Evolutionary conservation across 1,140 invertebrate species (phyloP).

Genomic region (Ooceraea biroi): DNA sequence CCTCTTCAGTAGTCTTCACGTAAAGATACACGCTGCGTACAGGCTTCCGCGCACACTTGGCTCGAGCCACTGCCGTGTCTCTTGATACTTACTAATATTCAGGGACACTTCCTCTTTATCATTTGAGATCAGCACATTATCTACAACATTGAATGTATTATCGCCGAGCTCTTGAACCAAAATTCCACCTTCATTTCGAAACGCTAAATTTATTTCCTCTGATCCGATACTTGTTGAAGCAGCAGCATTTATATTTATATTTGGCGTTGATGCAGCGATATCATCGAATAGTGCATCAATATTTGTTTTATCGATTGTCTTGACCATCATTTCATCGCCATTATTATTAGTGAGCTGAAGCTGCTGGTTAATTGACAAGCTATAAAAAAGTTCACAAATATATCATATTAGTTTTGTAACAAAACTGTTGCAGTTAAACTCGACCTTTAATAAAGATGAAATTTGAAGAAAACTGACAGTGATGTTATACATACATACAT

Average conservation of each 20-base stretch:
- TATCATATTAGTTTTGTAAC: too few species aligned
- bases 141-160: background rate
- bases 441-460: too few species aligned
- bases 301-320: too few species aligned
- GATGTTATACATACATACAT: too few species aligned
- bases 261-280: conserved; percentile 1
- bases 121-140: conserved; percentile 6
- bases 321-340: too few species aligned
- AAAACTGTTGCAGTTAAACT: too few species aligned
- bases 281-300: background rate
- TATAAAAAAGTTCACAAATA: conserved; percentile 5
- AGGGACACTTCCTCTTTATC: background rate
- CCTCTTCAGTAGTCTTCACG: too few species aligned
- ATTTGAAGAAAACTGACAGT: too few species aligned
- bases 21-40: too few species aligned
- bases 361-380: conserved; percentile 14
- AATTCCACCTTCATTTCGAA: background rate
- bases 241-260: background rate
- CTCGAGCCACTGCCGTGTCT: too few species aligned
- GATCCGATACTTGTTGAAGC: background rate
- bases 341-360: conserved; percentile 6
- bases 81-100: conserved; percentile 8
- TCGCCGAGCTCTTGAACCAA: background rate
- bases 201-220: conserved; percentile 9
- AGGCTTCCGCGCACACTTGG: too few species aligned